Evolutionary conservation across 2,888 invertebrate species (phyloP).

Genomic region (Autographa gamma): DNA sequence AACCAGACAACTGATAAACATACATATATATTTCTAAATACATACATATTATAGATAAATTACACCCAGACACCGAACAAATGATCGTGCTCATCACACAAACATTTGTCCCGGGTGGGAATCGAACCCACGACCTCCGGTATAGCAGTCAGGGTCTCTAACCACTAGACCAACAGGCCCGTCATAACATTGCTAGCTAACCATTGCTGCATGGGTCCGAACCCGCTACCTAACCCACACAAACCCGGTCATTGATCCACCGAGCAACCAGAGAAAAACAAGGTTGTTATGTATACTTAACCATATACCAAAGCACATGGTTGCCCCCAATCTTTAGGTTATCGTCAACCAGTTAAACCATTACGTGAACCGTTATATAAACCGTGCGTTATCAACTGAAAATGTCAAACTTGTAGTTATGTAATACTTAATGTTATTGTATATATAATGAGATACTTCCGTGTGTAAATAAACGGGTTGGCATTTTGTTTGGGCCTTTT

Average conservation of each 20-base stretch:
- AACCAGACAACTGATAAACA: no score
- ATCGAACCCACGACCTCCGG: no score
- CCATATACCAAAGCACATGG: background rate
- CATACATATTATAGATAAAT: no score
- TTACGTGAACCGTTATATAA: conserved; percentile 2
- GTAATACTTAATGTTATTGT: background rate
- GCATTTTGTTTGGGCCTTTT: background rate
- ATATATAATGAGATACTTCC: background rate
- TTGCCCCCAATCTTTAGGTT: background rate
- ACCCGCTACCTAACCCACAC: background rate
- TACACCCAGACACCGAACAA: no score
- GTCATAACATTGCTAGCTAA: no score
- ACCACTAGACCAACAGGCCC: no score
- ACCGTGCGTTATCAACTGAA: background rate
- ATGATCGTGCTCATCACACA: no score
- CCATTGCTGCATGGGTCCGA: no score
- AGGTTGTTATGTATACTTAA: background rate
- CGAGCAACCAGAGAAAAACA: background rate
- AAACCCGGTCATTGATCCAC: background rate
- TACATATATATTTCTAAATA: no score
- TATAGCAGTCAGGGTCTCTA: no score
- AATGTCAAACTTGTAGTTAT: background rate
- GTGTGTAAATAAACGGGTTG: background rate
- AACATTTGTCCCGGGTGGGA: no score
- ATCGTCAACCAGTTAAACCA: background rate